Percentiles rank a stretch among this genome's conserved stretches.
Evolutionary conservation across 2,888 invertebrate species (phyloP).

Genomic region (Acanthosepion pharaonis): DNA sequence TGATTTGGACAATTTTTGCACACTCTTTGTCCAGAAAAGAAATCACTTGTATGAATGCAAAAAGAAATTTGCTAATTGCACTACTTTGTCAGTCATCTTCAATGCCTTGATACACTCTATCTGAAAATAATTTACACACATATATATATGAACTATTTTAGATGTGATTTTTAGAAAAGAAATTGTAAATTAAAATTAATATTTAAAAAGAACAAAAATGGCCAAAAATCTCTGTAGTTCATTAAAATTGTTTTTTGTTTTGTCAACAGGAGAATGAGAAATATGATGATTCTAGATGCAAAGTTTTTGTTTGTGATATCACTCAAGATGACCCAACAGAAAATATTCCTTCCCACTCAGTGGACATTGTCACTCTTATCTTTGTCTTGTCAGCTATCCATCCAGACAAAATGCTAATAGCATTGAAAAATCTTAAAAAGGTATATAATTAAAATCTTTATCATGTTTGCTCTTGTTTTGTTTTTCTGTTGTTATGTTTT

Average conservation of each 20-base stretch:
- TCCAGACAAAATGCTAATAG: constrained; percentile 84
- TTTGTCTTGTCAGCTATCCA: constrained; percentile 96
- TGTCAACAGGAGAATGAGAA: constrained; percentile 75
- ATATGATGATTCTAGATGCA: constrained; percentile 81
- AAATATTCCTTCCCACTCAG: constrained; percentile 72
- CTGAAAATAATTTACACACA: too few relatives aligned
- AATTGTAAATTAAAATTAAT: too few relatives aligned
- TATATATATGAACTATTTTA: too few relatives aligned
- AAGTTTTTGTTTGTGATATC: constrained; percentile 89
- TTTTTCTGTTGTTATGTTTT: not conserved
- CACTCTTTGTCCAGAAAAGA: too few relatives aligned
- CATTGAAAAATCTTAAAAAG: constrained; percentile 79
- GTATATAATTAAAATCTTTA: constrained; percentile 60
- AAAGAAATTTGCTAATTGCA: too few relatives aligned
- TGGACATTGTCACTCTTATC: constrained; percentile 90
- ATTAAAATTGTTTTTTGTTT: constrained; percentile 37
- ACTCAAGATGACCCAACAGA: constrained; percentile 82
- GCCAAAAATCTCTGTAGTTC: not conserved
- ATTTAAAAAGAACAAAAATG: too few relatives aligned
- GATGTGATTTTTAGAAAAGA: too few relatives aligned
- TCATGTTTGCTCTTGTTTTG: too few relatives aligned
- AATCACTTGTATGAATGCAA: too few relatives aligned
- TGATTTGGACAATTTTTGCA: too few relatives aligned
- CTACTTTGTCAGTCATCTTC: too few relatives aligned
- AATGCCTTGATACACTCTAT: too few relatives aligned